Evolutionary conservation across 2,797 vertebrate species (phyloP).

Genomic region (Gobionotothen gibberifrons): DNA sequence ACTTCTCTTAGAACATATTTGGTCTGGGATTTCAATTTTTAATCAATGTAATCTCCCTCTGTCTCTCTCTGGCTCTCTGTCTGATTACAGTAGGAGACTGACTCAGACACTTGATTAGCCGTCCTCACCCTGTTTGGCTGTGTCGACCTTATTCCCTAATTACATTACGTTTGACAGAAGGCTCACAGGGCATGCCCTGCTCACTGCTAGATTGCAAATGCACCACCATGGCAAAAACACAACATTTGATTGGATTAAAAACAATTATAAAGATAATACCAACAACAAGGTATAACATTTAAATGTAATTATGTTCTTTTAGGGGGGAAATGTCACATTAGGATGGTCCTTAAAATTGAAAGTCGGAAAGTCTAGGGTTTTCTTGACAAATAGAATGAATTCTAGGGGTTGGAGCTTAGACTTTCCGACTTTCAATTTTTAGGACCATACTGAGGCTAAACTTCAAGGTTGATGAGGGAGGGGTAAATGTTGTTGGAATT

Average conservation of each 20-base stretch:
- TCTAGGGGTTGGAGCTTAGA: too few relatives aligned
- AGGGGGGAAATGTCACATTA: neutral
- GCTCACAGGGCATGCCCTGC: conserved; percentile 40
- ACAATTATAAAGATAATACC: neutral
- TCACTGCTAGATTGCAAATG: conserved; percentile 36
- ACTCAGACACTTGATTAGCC: conserved; percentile 73
- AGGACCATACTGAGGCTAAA: too few relatives aligned
- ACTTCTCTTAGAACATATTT: conserved; percentile 69
- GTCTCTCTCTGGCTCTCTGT: conserved; percentile 45
- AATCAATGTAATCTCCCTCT: conserved; percentile 67
- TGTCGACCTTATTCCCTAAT: conserved; percentile 66
- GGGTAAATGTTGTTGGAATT: too few relatives aligned
- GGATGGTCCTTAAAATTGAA: too few relatives aligned
- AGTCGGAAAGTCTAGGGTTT: too few relatives aligned
- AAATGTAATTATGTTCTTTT: conserved; percentile 24
- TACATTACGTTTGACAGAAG: conserved; percentile 60
- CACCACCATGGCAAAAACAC: neutral
- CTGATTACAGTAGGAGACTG: conserved; percentile 70
- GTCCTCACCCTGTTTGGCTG: conserved; percentile 60
- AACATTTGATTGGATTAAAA: conserved; percentile 14
- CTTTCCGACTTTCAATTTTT: too few relatives aligned
- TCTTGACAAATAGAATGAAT: too few relatives aligned
- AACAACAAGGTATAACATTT: neutral
- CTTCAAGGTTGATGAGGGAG: too few relatives aligned
- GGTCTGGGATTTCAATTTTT: conserved; percentile 72